Base-by-base conservation (phyloP, 2,797 vertebrate species). In the Scyliorhinus canicula region DNA sequence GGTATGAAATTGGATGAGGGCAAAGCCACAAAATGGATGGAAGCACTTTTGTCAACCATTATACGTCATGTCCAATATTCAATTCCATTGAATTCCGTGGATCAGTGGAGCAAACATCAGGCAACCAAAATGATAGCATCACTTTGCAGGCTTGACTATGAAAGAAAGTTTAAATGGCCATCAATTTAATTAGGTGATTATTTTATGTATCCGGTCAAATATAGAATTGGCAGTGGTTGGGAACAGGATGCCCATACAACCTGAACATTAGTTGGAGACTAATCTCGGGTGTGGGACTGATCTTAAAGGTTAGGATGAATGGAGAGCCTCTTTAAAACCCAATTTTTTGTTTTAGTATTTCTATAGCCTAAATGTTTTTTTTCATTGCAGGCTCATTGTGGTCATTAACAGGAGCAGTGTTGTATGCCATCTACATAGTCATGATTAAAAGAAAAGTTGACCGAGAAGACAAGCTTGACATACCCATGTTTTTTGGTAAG, bases 401-500 rank as follows among this genome's bases (percentile, higher is more conserved):
- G 99, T 99, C 99, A 0, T 97, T 99, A 96, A 98, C 98, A 31
- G 99, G 99, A 95, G 98, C 99, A 47, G 96, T 98, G 95, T 97
- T 99, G 0, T 99, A 99, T 95, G 98, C 99, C 19, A 97, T 99
- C 95, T 99, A 99, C 96, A 99, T 99, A 79, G 99, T 99, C 55
- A 98, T 99, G 98, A 99, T 99, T 96, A 99, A 99, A 96, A 98
- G 99, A 96, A 98, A 98, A 96, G 98, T 99, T 95, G 99, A 99
- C 95, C 97, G 99, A 96, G 99, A 99, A 97, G 99, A 99, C 95
- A 99, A 98, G 96, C 97, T 99, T 6, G 98, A 99, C 97, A 99
- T 99, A 96, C 98, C 99, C 95, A 99, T 99, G 99, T 99, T 99
- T 96, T 99, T 99, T 96, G 99, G 99, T 99, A 97, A 98, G 98